Evolutionary conservation across 2,797 vertebrate species (phyloP).

Genomic region (Chrysolophus pictus): DNA sequence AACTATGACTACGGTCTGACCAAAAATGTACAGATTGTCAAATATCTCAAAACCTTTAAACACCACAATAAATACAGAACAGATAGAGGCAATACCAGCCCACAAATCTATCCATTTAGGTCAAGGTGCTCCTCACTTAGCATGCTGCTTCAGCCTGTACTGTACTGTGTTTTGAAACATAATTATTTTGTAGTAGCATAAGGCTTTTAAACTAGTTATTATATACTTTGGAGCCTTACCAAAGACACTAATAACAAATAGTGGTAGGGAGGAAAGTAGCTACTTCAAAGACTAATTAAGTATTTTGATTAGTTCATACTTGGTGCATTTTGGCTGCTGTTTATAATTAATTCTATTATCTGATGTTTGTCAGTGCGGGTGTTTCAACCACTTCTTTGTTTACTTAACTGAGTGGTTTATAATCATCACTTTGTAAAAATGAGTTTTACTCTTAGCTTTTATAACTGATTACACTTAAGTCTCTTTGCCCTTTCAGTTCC

Average conservation of each 20-base stretch:
- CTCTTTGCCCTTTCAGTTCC: conserved; percentile 17
- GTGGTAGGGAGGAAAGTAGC: conserved; percentile 30
- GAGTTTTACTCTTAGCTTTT: neutral
- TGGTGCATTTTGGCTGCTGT: conserved; percentile 38
- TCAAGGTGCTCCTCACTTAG: neutral
- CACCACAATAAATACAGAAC: neutral
- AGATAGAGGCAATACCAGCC: neutral
- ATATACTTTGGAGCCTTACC: conserved; percentile 46
- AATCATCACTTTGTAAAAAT: neutral
- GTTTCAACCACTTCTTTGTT: conserved; percentile 53
- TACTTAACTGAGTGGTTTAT: conserved; percentile 49
- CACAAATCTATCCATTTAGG: neutral
- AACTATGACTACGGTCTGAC: neutral
- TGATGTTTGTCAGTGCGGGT: conserved; percentile 6
- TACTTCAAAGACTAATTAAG: conserved; percentile 64
- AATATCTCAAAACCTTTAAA: neutral
- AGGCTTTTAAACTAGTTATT: conserved; percentile 53
- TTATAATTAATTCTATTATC: conserved; percentile 65
- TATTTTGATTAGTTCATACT: conserved; percentile 45
- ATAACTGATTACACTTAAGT: neutral
- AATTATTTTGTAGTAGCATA: conserved; percentile 29
- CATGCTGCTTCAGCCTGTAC: neutral
- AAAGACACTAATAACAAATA: conserved; percentile 57
- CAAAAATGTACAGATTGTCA: neutral
- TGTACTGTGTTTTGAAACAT: neutral